phyloP scores from a whole-genome alignment of 2,888 invertebrate genomes.

The Stenodema calcarata region DNA sequence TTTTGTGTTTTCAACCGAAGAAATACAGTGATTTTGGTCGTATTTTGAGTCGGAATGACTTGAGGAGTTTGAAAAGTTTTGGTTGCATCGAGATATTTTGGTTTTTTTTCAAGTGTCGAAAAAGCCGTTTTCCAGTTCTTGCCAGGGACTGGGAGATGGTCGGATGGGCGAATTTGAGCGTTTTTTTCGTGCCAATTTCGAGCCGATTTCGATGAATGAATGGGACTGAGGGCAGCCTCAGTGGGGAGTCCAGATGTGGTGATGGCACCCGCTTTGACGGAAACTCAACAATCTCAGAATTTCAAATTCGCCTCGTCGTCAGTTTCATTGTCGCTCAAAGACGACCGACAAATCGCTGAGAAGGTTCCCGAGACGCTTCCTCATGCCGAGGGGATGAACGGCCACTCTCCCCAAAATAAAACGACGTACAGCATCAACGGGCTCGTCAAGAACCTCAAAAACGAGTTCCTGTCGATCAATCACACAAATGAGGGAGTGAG shows the following conservation, averaged over 20 bases:
- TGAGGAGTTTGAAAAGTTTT: too few species aligned
- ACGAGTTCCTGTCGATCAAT: slow-evolving; percentile 53
- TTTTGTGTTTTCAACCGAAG: background rate
- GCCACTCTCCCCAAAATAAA: slow-evolving; percentile 46
- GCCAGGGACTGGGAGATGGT: background rate
- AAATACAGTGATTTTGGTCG: background rate
- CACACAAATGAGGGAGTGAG: background rate
- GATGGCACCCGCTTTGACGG: slow-evolving; percentile 95
- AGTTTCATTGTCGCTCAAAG: slow-evolving; percentile 49
- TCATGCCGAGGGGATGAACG: slow-evolving; percentile 50
- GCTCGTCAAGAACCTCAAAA: slow-evolving; percentile 52
- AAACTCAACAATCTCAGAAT: slow-evolving; percentile 63
- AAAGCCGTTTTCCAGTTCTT: background rate
- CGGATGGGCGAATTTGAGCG: background rate
- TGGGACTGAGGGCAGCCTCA: slow-evolving; percentile 61
- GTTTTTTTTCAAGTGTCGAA: background rate
- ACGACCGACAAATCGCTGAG: background rate
- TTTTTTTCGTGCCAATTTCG: background rate
- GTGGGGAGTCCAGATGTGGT: slow-evolving; percentile 71
- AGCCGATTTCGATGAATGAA: slow-evolving; percentile 58
- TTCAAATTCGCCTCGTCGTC: slow-evolving; percentile 65
- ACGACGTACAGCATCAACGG: slow-evolving; percentile 53
- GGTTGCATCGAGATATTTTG: background rate
- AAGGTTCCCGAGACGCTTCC: background rate
- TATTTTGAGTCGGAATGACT: too few species aligned